Conservation (phyloP, 2,113 vertebrate species). For the Chloropsis hardwickii region DNA sequence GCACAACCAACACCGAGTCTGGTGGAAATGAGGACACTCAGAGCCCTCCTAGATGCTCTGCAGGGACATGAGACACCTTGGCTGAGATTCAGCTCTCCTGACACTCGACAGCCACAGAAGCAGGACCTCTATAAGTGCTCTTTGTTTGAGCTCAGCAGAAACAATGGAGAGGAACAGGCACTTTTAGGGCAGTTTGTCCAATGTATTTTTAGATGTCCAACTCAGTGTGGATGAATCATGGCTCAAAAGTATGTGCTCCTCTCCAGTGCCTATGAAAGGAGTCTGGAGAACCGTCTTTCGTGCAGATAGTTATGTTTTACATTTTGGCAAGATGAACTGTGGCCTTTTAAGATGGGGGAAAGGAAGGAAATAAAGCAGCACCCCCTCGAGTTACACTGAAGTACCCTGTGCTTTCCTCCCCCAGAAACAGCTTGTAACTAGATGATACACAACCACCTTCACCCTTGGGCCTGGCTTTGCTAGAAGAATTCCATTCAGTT, state of each 20-base stretch:
- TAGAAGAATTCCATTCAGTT: not conserved
- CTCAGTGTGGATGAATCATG: not conserved
- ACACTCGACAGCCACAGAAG: not conserved
- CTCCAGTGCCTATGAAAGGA: slow-evolving; percentile 14
- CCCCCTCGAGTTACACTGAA: rapidly evolving
- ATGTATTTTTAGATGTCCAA: slow-evolving; percentile 18
- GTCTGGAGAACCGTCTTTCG: not conserved
- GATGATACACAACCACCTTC: not conserved
- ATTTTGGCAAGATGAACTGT: not conserved
- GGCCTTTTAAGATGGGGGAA: not conserved
- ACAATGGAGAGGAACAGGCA: slow-evolving; percentile 12
- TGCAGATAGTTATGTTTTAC: not conserved
- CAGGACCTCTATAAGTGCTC: not conserved
- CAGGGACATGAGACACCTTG: not conserved
- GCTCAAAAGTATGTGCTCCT: not conserved
- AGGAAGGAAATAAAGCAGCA: not conserved
- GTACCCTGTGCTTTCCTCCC: not conserved
- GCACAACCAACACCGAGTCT: rapidly evolving
- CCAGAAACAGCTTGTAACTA: not conserved
- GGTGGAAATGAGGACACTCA: not conserved
- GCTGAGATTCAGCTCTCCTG: not conserved
- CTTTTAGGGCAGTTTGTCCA: not conserved
- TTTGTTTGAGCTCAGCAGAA: slow-evolving; percentile 18
- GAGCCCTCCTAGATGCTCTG: not conserved
- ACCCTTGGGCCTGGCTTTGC: not conserved